Conservation (phyloP, 2,888 invertebrate genomes). For the Ommatoiulus sabulosus region DNA sequence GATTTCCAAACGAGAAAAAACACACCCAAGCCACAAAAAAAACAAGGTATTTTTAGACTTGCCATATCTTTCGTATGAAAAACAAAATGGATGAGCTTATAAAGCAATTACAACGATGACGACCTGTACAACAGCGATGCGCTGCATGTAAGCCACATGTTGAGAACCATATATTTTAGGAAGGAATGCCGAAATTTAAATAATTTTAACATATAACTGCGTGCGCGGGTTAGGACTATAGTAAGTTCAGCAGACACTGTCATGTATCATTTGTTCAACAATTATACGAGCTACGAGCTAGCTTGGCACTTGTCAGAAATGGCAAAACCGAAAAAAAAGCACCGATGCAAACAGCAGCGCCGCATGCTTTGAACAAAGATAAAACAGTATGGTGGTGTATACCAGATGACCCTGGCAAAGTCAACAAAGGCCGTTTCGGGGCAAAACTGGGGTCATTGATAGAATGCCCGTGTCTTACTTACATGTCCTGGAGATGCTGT, state of each 20-base stretch:
- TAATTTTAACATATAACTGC: slow-evolving; percentile 26
- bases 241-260: not conserved
- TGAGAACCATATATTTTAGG: not conserved
- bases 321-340: not conserved
- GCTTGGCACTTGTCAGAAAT: slow-evolving; percentile 24
- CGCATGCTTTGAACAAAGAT: not conserved
- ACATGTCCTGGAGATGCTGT: not conserved
- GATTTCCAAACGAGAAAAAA: not conserved
- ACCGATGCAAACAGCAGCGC: not conserved
- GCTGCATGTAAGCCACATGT: slow-evolving; percentile 37
- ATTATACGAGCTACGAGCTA: not conserved
- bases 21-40: slow-evolving; percentile 13
- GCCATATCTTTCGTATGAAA: slow-evolving; percentile 5
- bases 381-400: not conserved
- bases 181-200: slow-evolving; percentile 41
- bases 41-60: slow-evolving; percentile 38
- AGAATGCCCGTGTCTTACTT: not conserved
- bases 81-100: slow-evolving; percentile 46
- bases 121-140: slow-evolving; percentile 24
- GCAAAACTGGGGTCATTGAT: not conserved
- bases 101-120: slow-evolving; percentile 42
- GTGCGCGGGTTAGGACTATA: not conserved
- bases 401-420: not conserved
- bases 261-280: slow-evolving; percentile 42
- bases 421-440: not conserved